These are phyloP conservation scores for Orbicella faveolata DNA, from an alignment of 64 coral and sea anemone species.

Conservation along the genomic window DNA sequence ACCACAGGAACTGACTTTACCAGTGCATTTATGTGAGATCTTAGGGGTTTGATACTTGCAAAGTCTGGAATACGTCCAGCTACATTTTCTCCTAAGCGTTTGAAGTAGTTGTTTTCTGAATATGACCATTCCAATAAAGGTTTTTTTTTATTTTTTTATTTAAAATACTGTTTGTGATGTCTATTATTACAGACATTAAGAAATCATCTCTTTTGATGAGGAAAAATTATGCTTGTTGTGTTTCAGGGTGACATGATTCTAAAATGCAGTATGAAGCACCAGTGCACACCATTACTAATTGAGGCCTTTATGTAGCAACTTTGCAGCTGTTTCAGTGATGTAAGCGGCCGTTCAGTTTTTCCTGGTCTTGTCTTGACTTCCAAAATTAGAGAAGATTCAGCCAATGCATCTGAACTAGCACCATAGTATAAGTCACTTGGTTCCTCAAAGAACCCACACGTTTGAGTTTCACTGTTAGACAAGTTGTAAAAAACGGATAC, in stretches of 20 bases:
- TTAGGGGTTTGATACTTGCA: constrained; percentile 44
- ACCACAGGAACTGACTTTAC: constrained; percentile 45
- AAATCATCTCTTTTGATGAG: too few relatives aligned
- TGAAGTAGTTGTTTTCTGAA: constrained; percentile 22
- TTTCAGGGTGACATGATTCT: constrained; percentile 66
- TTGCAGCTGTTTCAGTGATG: constrained; percentile 31
- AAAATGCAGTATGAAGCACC: constrained; percentile 48
- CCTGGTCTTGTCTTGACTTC: constrained; percentile 65
- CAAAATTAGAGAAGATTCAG: constrained; percentile 34
- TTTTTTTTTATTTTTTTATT: too few relatives aligned
- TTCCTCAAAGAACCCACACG: constrained; percentile 41
- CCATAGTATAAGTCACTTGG: constrained; percentile 57
- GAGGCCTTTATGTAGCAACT: constrained; percentile 37
- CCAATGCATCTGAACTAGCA: constrained; percentile 56
- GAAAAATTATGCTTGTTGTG: neutral
- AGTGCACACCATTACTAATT: constrained; percentile 48
- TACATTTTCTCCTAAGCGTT: constrained; percentile 45
- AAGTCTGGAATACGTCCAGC: constrained; percentile 45
- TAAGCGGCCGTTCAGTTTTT: constrained; percentile 34
- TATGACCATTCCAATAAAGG: too few relatives aligned
- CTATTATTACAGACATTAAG: too few relatives aligned
- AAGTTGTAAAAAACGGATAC: constrained; percentile 35
- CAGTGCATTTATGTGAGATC: constrained; percentile 52
- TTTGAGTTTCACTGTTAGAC: constrained; percentile 53
- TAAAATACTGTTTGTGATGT: too few relatives aligned